A percentile compares a stretch with the other conserved stretches of the same genome.
phyloP scores from a whole-genome alignment of 2,113 vertebrate genomes.

The Nycticryphes semicollaris region DNA sequence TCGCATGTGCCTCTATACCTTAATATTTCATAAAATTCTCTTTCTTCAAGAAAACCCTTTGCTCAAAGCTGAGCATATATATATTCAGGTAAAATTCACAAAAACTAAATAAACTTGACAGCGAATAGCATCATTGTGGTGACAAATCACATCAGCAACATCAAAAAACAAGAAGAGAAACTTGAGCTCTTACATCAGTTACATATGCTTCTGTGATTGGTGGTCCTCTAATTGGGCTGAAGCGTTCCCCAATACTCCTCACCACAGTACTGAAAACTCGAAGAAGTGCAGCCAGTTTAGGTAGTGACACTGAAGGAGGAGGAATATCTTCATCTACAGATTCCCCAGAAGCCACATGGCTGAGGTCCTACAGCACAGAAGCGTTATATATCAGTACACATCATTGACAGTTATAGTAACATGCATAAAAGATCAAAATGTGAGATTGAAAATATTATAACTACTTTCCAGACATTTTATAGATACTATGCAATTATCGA shows the following conservation, averaged over 20 bases:
- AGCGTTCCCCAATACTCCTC: conserved; percentile 95
- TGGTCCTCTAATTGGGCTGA: conserved; percentile 91
- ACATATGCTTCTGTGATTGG: conserved; percentile 96
- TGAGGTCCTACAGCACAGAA: conserved; percentile 84
- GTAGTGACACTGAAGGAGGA: conserved; percentile 92
- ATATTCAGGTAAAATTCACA: accelerated
- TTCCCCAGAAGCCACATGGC: conserved; percentile 90
- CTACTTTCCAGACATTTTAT: neutral
- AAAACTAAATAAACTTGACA: neutral
- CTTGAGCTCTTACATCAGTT: conserved; percentile 83
- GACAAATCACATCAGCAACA: neutral
- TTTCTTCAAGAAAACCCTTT: neutral
- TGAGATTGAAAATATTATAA: neutral
- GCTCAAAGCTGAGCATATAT: neutral
- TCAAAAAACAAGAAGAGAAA: neutral
- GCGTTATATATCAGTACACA: neutral
- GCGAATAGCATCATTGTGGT: neutral
- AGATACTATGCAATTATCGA: neutral
- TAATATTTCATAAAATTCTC: neutral
- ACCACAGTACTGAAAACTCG: conserved; percentile 97
- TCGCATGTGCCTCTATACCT: neutral
- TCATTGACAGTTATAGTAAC: neutral
- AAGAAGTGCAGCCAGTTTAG: conserved; percentile 93
- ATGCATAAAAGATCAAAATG: neutral
- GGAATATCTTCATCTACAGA: conserved; percentile 92